Evolutionary conservation across 2,888 invertebrate species (phyloP).

Genomic region (Leuctra nigra): DNA sequence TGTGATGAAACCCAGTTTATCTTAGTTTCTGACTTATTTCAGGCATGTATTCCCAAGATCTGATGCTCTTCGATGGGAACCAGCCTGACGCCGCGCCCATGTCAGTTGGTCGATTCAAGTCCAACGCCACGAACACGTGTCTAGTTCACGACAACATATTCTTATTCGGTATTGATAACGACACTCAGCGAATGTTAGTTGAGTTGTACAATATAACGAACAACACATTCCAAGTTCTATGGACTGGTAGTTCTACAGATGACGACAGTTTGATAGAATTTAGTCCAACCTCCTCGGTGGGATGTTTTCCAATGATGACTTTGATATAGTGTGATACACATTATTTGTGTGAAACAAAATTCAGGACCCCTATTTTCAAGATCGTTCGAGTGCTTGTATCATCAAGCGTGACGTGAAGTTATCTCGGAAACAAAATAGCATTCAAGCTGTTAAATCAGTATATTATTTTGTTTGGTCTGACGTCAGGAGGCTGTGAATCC

Average conservation of each 20-base stretch:
- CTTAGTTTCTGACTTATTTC: slow-evolving; percentile 3
- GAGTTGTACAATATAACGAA: slow-evolving; percentile 20
- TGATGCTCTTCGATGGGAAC: slow-evolving; percentile 18
- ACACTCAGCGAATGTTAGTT: slow-evolving; percentile 6
- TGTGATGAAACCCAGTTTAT: background rate
- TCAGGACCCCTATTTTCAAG: too few relatives aligned
- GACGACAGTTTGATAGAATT: slow-evolving; percentile 14
- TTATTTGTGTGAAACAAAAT: background rate
- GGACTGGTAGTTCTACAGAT: slow-evolving; percentile 10
- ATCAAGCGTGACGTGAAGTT: too few relatives aligned
- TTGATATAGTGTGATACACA: slow-evolving; percentile 5
- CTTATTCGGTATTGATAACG: slow-evolving; percentile 22
- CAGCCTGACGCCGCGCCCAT: background rate
- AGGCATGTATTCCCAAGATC: slow-evolving; percentile 22
- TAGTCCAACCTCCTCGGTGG: slow-evolving; percentile 17
- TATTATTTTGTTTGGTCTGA: too few relatives aligned
- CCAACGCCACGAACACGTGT: slow-evolving; percentile 19
- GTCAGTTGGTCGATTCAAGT: slow-evolving; percentile 17
- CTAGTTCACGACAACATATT: slow-evolving; percentile 22
- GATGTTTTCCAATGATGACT: slow-evolving; percentile 25
- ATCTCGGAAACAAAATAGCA: too few relatives aligned
- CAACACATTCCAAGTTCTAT: slow-evolving; percentile 19
- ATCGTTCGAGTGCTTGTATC: too few relatives aligned
- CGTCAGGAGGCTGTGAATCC: too few relatives aligned
- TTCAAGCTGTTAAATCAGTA: too few relatives aligned